Evolutionary conservation across 1,140 invertebrate genomes (phyloP), one percentile per base, ranked within the genome.

Genomic region (Drosophila jambulina): DNA sequence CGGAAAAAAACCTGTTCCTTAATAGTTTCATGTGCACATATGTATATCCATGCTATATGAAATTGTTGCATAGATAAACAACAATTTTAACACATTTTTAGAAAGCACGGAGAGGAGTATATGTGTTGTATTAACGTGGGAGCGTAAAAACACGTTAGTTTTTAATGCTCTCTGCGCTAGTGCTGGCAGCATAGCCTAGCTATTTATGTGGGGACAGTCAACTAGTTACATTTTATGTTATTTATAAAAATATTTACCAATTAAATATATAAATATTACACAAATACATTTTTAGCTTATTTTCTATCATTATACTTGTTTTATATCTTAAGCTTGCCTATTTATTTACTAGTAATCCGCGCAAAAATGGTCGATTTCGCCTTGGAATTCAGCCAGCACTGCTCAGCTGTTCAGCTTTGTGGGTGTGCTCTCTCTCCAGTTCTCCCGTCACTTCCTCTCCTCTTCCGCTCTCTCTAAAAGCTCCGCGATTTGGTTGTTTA

Each of bases 401-500:
- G 19, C 51, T 43, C 62, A 85, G 82, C 82, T 86, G 78, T 45
- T 49, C 12, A 34, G 25, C 17, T 51, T 48, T 45, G 42, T 45
- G 13, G 29, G 10, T 56, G 63, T 64, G 10, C 43, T n/a, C 43
- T 42, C 42, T 61, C 65, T 54, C 34, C 40, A 32, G 27, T 1
- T 27, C 23, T 63, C 72, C 72, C 21, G 51, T 40, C 57, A 8
- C 62, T 42, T 42, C 15, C 42, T 43, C 70, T 8, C 8, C n/a
- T 36, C 51, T 54, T 36, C 51, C 51, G 51, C 25, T 43, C 65
- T 74, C 36, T 42, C 29, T 9, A 19, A 38, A 45, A 86, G 51
- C 63, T 59, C 70, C 59, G 38, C 45, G 49, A 49, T 51, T 59
- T 79, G 63, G 71, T 80, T 87, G 71, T 84, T 88, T 69, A 78